phyloP scores from a whole-genome alignment of 2,888 invertebrate genomes.

The Alsophila aescularia region DNA sequence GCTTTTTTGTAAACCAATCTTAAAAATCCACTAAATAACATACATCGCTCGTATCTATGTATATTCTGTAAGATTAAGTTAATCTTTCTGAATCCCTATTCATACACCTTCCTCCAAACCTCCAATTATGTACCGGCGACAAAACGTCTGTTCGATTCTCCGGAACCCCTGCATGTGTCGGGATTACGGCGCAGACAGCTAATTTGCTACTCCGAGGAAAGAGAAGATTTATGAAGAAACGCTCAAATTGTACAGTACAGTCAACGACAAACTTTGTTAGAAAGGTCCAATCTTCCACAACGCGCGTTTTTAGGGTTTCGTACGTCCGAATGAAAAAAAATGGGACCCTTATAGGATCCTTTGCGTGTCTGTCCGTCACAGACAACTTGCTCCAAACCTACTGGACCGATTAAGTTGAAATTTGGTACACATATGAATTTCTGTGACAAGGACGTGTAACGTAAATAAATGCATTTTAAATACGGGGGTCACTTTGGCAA shows the following conservation, averaged over 20 bases:
- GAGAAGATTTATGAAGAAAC: conserved; percentile 29
- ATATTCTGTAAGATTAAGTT: background rate
- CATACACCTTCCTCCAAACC: conserved; percentile 7
- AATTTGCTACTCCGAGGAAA: conserved; percentile 43
- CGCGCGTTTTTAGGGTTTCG: too few species aligned
- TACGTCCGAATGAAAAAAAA: too few species aligned
- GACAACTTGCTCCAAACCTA: too few species aligned
- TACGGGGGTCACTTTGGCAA: too few species aligned
- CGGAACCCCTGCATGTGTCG: conserved; percentile 38
- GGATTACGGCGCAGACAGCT: conserved; percentile 48
- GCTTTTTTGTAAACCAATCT: too few species aligned
- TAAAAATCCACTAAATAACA: too few species aligned
- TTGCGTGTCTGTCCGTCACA: too few species aligned
- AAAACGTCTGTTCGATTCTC: conserved; percentile 29
- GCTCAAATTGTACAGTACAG: conserved; percentile 8
- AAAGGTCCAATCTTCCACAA: background rate
- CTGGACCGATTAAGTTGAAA: too few species aligned
- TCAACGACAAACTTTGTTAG: conserved; percentile 10
- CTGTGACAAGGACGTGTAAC: too few species aligned
- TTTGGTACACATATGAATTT: too few species aligned
- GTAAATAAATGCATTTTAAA: too few species aligned
- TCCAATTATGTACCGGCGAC: conserved; percentile 34
- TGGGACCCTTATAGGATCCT: too few species aligned
- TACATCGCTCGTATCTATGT: background rate
- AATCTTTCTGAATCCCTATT: conserved; percentile 1